phyloP scores from a whole-genome alignment of 2,797 vertebrate genomes.

The Spea hammondii region DNA sequence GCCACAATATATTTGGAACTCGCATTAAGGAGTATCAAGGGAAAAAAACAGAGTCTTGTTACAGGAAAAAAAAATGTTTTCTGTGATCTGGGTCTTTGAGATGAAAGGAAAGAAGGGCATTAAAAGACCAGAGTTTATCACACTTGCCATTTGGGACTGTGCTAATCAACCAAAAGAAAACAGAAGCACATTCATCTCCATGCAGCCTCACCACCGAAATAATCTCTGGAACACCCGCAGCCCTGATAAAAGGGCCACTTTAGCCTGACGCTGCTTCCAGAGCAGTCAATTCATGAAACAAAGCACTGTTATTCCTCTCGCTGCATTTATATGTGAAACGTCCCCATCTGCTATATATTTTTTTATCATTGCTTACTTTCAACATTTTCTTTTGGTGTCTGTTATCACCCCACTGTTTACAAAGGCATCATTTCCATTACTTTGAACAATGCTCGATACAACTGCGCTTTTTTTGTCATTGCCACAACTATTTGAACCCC shows the following conservation, averaged over 20 bases:
- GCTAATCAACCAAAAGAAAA: slow-evolving; percentile 77
- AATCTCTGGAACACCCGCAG: slow-evolving; percentile 76
- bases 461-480: slow-evolving; percentile 13
- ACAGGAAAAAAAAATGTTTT: slow-evolving; percentile 55
- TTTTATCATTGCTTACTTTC: slow-evolving; percentile 55
- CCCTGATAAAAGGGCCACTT: slow-evolving; percentile 69
- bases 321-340: slow-evolving; percentile 60
- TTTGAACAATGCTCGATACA: slow-evolving; percentile 24
- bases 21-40: slow-evolving; percentile 62
- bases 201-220: slow-evolving; percentile 72
- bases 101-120: slow-evolving; percentile 62
- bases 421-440: slow-evolving; percentile 48
- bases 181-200: slow-evolving; percentile 80
- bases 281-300: slow-evolving; percentile 70
- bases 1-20: slow-evolving; percentile 58
- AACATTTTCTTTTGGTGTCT: slow-evolving; percentile 55
- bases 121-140: slow-evolving; percentile 81
- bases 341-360: slow-evolving; percentile 66
- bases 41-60: slow-evolving; percentile 60
- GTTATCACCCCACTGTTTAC: slow-evolving; percentile 34
- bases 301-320: slow-evolving; percentile 64
- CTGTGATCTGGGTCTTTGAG: slow-evolving; percentile 65
- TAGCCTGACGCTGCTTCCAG: slow-evolving; percentile 70
- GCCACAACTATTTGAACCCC: not conserved
- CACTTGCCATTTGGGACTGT: slow-evolving; percentile 74